Conservation (phyloP, 1,140 invertebrate species). For the Leptopilina boulardi region DNA sequence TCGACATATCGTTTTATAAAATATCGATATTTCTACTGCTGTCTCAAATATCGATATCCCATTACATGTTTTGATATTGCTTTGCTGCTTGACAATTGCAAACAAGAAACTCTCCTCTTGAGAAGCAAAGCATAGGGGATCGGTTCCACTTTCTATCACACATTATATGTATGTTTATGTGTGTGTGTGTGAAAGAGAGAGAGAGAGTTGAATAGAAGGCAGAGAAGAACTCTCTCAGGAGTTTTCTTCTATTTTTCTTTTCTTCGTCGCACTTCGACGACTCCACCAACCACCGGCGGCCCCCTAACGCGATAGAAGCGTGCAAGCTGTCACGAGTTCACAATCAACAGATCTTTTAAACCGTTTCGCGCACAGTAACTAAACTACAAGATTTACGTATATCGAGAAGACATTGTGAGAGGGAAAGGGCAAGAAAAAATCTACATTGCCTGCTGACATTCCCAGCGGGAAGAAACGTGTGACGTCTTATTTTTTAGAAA, state of each 20-base stretch:
- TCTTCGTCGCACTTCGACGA: neutral
- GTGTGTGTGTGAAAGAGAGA: too few species aligned
- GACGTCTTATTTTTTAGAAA: neutral
- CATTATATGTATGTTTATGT: too few species aligned
- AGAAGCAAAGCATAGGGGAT: neutral
- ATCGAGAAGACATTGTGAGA: neutral
- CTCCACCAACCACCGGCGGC: neutral
- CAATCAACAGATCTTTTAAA: constrained; percentile 14
- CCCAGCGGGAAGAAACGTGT: neutral
- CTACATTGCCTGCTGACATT: neutral
- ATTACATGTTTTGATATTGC: too few species aligned
- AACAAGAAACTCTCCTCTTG: neutral
- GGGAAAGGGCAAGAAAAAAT: too few species aligned
- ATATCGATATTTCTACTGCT: too few species aligned
- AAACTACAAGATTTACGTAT: constrained; percentile 4
- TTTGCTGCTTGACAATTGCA: neutral
- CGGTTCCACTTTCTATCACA: neutral
- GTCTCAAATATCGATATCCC: too few species aligned
- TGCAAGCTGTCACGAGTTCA: neutral
- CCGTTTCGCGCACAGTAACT: neutral
- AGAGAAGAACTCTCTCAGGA: neutral
- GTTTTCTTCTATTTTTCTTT: neutral
- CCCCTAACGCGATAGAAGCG: neutral
- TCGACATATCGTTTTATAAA: too few species aligned
- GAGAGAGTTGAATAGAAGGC: neutral